A percentile compares a stretch with the other conserved stretches of the same genome.
phyloP scores from a whole-genome alignment of 1,140 invertebrate species.

The Coptotermes formosanus region DNA sequence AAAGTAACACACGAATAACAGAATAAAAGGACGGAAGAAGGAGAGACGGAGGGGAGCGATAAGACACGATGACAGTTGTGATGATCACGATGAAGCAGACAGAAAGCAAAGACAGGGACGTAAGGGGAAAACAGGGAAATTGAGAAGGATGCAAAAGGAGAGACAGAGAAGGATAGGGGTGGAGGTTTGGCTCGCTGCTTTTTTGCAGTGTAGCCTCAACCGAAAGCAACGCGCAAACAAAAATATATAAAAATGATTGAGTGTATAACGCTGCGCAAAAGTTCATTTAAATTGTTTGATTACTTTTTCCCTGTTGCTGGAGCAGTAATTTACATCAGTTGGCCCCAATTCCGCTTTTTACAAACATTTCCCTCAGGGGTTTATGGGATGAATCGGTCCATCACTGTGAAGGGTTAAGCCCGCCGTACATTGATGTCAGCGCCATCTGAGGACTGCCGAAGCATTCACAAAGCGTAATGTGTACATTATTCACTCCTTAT shows the following conservation, averaged over 20 bases:
- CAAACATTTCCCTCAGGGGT: conserved; percentile 17
- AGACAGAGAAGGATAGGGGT: neutral
- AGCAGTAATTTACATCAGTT: conserved; percentile 13
- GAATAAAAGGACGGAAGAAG: neutral
- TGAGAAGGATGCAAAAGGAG: neutral
- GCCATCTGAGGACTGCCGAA: no score
- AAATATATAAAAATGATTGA: conserved; percentile 18
- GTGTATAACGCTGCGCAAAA: conserved; percentile 25
- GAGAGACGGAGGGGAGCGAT: no score
- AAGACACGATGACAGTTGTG: no score
- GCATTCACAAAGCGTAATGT: no score
- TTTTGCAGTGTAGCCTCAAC: conserved; percentile 5
- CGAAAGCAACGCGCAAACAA: neutral
- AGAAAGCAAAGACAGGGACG: no score
- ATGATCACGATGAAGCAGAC: no score
- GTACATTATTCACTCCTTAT: no score
- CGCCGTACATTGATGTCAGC: neutral
- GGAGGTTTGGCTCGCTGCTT: neutral
- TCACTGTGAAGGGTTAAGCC: conserved; percentile 14
- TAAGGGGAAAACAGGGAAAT: no score
- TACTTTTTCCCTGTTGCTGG: conserved; percentile 20
- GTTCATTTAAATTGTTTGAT: conserved; percentile 31
- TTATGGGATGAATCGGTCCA: conserved; percentile 15
- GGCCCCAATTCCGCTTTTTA: conserved; percentile 17
- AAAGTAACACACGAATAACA: neutral